Base-by-base conservation (phyloP, 2,888 invertebrate genomes). In the Odontomyia ornata region DNA sequence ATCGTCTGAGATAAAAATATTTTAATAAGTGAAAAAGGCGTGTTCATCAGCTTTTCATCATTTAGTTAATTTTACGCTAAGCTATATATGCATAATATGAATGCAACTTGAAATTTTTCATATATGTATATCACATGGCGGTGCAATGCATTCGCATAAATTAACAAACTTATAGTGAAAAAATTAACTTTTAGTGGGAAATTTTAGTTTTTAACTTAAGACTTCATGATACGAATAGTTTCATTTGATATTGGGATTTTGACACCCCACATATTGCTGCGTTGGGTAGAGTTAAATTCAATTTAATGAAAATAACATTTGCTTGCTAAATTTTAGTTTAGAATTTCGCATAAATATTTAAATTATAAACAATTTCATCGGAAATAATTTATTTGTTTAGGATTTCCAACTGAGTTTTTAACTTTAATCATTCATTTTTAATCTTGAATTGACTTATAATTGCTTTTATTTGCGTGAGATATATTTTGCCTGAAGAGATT, bases 91-190 rank as follows among this genome's bases (percentile, higher is more conserved):
- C n/a, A 30, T 56, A 21, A 15, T 75, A 46, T 75, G 23, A 43
- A 62, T 62, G 28, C 52, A 18, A 62, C n/a, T n/a, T n/a, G n/a
- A n/a, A n/a, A n/a, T n/a, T n/a, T 21, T 36, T 75, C 43, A 60
- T 57, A 69, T 76, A 28, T 73, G 27, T 77, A 75, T 78, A 78
- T 77, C 77, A 77, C 77, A 78, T 72, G 77, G 75, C 78, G 77
- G 78, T 78, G 77, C 78, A 77, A 76, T 78, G 75, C 77, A 28
- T 75, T 47, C 28, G 46, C 46, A 47, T 30, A 62, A 64, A 64
- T 43, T 13, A 3, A 57, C n/a, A 57, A 60, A 36, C 11, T 15
- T 60, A 52, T n/a, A 52, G 46, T 52, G 27, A 18, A 36, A 46
- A 46, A 11, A 52, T 15, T 47, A 13, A 18, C 23, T 52, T 47